Conservation (phyloP, 2,888 invertebrate genomes). For the Catocala sponsa region DNA sequence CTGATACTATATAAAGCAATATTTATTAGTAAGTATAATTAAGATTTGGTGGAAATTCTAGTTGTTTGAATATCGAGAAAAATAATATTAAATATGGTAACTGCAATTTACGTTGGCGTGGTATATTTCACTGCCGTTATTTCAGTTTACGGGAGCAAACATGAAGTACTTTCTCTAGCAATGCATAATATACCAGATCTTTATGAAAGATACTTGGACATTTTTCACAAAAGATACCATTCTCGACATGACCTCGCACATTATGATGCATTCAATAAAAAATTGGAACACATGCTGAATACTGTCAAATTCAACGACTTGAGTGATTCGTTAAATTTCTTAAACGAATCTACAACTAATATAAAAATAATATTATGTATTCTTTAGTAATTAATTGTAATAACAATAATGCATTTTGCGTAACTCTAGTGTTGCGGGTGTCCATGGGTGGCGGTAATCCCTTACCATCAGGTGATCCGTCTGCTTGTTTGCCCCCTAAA, state of each 20-base stretch:
- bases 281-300: neutral
- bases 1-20: conserved; percentile 1
- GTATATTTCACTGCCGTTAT: neutral
- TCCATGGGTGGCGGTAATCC: no score
- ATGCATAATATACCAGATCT: neutral
- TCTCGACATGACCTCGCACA: neutral
- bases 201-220: neutral
- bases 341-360: neutral
- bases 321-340: neutral
- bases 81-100: no score
- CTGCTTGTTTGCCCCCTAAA: no score
- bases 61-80: no score
- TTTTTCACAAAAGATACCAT: neutral
- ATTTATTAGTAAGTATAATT: neutral
- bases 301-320: neutral
- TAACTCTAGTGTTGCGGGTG: no score
- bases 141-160: neutral
- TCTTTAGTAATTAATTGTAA: no score
- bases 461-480: no score
- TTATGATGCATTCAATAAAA: neutral
- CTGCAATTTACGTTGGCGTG: neutral
- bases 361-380: no score
- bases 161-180: neutral
- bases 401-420: no score
- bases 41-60: neutral